phyloP scores from a whole-genome alignment of 2,797 vertebrate species.

The Gorsachius magnificus region DNA sequence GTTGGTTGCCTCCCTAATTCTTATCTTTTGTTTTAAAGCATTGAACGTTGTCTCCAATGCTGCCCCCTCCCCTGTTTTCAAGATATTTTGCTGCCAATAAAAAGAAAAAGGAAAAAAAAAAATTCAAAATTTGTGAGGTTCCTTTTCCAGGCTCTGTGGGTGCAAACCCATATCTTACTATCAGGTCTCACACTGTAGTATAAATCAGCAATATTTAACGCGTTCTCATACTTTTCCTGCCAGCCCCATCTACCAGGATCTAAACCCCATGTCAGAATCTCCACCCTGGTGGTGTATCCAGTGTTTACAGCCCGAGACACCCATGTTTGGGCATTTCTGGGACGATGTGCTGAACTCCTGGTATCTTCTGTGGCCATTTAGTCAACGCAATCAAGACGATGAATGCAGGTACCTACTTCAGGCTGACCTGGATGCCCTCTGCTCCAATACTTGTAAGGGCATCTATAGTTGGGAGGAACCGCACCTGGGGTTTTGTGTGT shows the following conservation, averaged over 20 bases:
- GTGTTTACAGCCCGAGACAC: not conserved
- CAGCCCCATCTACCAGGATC: not conserved
- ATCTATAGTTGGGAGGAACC: not conserved
- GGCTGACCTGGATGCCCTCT: not conserved
- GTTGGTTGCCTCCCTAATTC: not conserved
- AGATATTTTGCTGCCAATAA: not conserved
- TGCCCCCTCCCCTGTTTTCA: not conserved
- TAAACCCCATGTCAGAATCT: not conserved
- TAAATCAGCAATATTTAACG: not conserved
- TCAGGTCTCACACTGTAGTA: not conserved
- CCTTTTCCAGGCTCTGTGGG: not conserved
- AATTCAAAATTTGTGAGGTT: not conserved
- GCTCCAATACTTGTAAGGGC: not conserved
- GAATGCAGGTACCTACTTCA: not conserved
- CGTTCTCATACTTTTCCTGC: not conserved
- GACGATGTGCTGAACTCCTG: not conserved
- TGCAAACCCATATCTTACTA: not conserved
- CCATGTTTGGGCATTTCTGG: not conserved
- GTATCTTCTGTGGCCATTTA: not conserved
- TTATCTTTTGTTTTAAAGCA: not conserved
- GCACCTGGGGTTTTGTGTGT: not conserved
- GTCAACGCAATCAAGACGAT: not conserved
- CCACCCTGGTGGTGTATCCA: not conserved
- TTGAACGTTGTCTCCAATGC: not conserved
- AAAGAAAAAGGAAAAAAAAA: not conserved